Evolutionary conservation across 1,140 invertebrate genomes (phyloP).

Genomic region (Eciton burchellii): DNA sequence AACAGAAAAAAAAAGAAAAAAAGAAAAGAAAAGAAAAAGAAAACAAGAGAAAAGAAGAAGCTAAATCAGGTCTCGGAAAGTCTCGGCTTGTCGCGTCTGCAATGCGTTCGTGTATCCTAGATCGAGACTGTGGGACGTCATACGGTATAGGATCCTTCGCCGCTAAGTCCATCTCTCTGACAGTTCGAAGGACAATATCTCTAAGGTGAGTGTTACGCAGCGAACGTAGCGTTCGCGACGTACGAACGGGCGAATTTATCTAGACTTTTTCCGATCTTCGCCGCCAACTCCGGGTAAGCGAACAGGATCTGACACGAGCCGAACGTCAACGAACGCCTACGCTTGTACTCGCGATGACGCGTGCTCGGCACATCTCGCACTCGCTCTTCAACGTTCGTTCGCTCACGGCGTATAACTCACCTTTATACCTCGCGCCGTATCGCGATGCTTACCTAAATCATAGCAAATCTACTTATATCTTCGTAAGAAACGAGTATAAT

Average conservation of each 20-base stretch:
- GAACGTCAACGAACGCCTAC: not conserved
- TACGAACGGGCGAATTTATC: slow-evolving; percentile 3
- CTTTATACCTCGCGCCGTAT: slow-evolving; percentile 51
- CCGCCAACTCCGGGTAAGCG: not conserved
- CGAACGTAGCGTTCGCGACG: not conserved
- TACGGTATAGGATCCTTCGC: not conserved
- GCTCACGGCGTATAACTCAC: slow-evolving; percentile 4
- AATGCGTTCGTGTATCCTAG: slow-evolving; percentile 36
- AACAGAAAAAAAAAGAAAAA: too few relatives aligned
- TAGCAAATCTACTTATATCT: slow-evolving; percentile 77
- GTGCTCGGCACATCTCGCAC: not conserved
- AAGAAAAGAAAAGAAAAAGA: too few relatives aligned
- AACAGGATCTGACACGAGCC: not conserved
- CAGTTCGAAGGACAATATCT: slow-evolving; percentile 32
- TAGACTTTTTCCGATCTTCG: not conserved
- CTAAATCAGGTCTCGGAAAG: slow-evolving; percentile 66
- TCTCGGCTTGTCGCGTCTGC: slow-evolving; percentile 19
- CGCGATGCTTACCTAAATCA: slow-evolving; percentile 73
- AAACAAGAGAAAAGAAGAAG: slow-evolving; percentile 66
- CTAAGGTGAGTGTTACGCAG: slow-evolving; percentile 19
- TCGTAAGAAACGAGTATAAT: slow-evolving; percentile 78
- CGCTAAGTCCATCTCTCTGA: slow-evolving; percentile 32
- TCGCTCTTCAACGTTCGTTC: slow-evolving; percentile 22
- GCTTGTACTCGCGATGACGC: too few relatives aligned
- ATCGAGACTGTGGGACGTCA: slow-evolving; percentile 32